Evolutionary conservation across 2,888 invertebrate species (phyloP), one percentile per base, ranked within the genome.

Genomic region (Schizaphis graminum): DNA sequence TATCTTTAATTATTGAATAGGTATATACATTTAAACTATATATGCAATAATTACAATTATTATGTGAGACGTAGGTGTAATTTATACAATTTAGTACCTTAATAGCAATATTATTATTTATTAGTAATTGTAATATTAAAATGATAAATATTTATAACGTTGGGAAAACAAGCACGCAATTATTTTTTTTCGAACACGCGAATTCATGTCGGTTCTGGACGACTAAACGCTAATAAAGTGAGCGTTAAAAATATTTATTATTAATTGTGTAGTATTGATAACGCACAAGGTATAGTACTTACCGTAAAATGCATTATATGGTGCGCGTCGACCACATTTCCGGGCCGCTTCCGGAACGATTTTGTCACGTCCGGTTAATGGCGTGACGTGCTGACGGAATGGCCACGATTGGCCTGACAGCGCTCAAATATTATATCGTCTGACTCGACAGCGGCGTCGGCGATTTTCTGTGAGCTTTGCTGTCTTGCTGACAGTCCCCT

Each of bases 321-420:
- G n/a, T 44, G 44, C 56, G 21, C 67, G 53, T 49, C 53, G 88
- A 88, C 88, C 67, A 41, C 92, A 67, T 92, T 92, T 88, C 88
- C 92, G 61, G 67, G 26, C 35, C 13, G 16, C 28, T 92, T 92
- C 87, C 92, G 88, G 49, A 88, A 67, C 92, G 88, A 88, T 28
- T 92, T 92, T 88, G 88, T 88, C 92, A 88, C 88, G 61, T 92
- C 88, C 88, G 61, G 67, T 67, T 67, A 41, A 53, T 41, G 88
- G 44, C n/a, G 47, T 87, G 86, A 92, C 92, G 47, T 53, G 35
- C 77, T 21, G 87, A 28, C 28, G 67, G 67, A 35, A 67, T n/a
- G 57, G 84, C 8, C 49, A 16, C 28, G 84, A 91, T 56, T 44
- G 91, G 26, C 84, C 26, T 77, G 91, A 91, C 91, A 84, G 91